These are phyloP conservation scores for Smittia sp. DNA, from an alignment of 2,888 invertebrate species.

Conservation along the genomic window DNA sequence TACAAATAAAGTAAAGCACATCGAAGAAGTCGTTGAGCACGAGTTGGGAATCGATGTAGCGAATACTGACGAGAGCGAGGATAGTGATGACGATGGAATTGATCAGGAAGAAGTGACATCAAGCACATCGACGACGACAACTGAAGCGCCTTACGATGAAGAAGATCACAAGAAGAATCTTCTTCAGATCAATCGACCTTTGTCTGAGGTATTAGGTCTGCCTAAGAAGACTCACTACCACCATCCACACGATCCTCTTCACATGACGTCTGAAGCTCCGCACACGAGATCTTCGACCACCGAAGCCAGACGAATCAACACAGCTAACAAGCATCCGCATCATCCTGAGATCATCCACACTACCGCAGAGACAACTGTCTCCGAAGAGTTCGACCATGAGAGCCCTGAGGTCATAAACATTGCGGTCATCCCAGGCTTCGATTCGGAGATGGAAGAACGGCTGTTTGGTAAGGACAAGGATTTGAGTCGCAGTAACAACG, in stretches of 20 bases:
- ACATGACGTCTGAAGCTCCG: slow-evolving; percentile 45
- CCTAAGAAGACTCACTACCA: slow-evolving; percentile 48
- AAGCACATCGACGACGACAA: slow-evolving; percentile 40
- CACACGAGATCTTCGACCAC: slow-evolving; percentile 46
- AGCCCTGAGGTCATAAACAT: slow-evolving; percentile 52
- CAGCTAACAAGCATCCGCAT: not conserved
- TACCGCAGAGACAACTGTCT: not conserved
- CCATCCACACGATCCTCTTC: slow-evolving; percentile 38
- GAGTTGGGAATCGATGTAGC: slow-evolving; percentile 43
- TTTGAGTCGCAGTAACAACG: slow-evolving; percentile 34
- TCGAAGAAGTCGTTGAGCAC: slow-evolving; percentile 29
- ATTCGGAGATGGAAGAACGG: slow-evolving; percentile 50
- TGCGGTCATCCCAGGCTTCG: slow-evolving; percentile 54
- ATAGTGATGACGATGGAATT: slow-evolving; percentile 44
- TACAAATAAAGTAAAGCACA: slow-evolving; percentile 29
- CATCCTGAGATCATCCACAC: not conserved
- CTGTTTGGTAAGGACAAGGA: slow-evolving; percentile 31
- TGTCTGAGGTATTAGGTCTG: slow-evolving; percentile 54
- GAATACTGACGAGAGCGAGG: slow-evolving; percentile 43
- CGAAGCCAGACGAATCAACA: slow-evolving; percentile 8
- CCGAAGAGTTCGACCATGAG: slow-evolving; percentile 32
- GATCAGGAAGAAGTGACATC: slow-evolving; percentile 42
- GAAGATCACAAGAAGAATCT: not conserved
- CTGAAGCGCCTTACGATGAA: slow-evolving; percentile 19
- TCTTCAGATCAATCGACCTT: slow-evolving; percentile 50